A percentile compares a stretch with the other conserved stretches of the same genome.
These are phyloP conservation scores for Chaetophractus vellerosus DNA, from an alignment of 2,797 vertebrate genomes.

Conservation along the genomic window DNA sequence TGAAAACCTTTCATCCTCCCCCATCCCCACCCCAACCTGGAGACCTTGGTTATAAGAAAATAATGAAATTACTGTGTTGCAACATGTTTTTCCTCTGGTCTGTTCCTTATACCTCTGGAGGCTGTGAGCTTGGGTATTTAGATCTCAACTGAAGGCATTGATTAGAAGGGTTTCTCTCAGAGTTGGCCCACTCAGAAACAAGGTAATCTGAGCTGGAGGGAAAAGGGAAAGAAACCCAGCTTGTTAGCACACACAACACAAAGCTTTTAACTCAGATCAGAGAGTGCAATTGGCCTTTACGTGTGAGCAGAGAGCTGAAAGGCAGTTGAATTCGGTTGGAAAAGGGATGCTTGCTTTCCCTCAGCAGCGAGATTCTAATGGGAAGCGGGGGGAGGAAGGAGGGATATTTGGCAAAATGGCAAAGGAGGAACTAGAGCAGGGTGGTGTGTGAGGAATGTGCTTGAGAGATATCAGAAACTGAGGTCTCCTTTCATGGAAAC, in stretches of 20 bases:
- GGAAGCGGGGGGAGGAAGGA: background rate
- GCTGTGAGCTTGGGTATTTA: constrained; percentile 20
- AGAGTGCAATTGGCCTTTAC: background rate
- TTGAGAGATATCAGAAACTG: constrained; percentile 62
- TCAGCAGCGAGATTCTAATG: constrained; percentile 22
- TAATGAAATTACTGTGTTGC: constrained; percentile 70
- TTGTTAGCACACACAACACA: constrained; percentile 46
- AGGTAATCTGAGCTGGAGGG: constrained; percentile 69
- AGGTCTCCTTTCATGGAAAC: constrained; percentile 67
- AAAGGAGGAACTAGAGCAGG: constrained; percentile 6
- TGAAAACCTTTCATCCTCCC: constrained; percentile 65
- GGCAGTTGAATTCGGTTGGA: background rate
- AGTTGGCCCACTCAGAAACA: constrained; percentile 65
- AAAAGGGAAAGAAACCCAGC: constrained; percentile 22
- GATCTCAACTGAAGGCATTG: constrained; percentile 67
- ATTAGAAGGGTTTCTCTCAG: constrained; percentile 60
- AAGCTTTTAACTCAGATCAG: constrained; percentile 72
- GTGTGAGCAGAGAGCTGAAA: background rate
- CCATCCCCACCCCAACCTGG: background rate
- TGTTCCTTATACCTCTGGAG: constrained; percentile 63
- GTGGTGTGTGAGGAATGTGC: background rate
- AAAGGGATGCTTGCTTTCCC: constrained; percentile 16
- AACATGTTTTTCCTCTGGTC: constrained; percentile 70
- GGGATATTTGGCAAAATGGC: constrained; percentile 7
- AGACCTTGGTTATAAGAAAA: constrained; percentile 75